Percentiles rank a stretch among this genome's conserved stretches.
Conservation (phyloP, 2,888 invertebrate species). For the Erpobdella octoculata region DNA sequence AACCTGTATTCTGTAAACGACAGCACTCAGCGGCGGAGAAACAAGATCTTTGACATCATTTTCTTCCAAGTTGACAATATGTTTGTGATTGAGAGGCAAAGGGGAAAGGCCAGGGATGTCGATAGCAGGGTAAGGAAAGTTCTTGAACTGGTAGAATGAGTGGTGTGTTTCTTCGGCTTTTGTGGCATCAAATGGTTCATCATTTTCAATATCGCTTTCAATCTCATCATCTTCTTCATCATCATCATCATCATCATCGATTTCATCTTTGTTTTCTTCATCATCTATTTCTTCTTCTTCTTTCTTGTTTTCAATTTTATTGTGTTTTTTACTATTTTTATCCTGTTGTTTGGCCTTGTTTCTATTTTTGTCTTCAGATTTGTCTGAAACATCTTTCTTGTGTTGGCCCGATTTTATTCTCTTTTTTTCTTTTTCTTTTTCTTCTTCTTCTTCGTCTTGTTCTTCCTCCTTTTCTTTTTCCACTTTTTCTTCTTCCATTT, state of each 20-base stretch:
- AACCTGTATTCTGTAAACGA: conserved; percentile 68
- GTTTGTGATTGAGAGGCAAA: conserved; percentile 39
- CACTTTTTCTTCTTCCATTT: background rate
- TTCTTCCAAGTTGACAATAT: conserved; percentile 41
- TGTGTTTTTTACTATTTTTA: background rate
- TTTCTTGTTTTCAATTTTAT: background rate
- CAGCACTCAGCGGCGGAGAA: conserved; percentile 79
- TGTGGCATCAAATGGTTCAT: conserved; percentile 13
- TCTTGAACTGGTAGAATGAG: conserved; percentile 27
- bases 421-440: conserved; percentile 3
- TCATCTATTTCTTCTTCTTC: conserved; percentile 7
- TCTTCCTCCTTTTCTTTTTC: conserved; percentile 10
- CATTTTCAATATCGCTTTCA: conserved; percentile 5
- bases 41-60: conserved; percentile 43
- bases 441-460: conserved; percentile 3
- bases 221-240: conserved; percentile 3
- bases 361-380: background rate
- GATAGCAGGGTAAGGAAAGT: conserved; percentile 37
- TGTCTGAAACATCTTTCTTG: background rate
- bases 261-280: background rate
- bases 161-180: background rate
- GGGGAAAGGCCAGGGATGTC: conserved; percentile 39
- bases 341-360: background rate
- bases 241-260: conserved; percentile 1
- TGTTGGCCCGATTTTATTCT: conserved; percentile 6